Conservation (phyloP, 2,797 vertebrate species). For the Sitta carolinensis region DNA sequence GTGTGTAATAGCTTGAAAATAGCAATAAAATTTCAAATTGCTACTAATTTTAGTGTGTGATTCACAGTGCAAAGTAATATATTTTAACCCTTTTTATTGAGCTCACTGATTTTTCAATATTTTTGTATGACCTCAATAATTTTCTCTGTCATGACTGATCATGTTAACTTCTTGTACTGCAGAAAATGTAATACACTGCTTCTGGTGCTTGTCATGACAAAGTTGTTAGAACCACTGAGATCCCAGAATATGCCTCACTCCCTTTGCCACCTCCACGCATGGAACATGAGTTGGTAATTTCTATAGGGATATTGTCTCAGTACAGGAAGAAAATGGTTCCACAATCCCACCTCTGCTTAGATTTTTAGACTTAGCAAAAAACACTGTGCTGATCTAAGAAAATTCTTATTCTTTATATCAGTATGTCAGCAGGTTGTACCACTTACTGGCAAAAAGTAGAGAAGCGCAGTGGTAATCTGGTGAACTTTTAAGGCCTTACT, state of each 20-base stretch:
- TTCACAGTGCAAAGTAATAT: not conserved
- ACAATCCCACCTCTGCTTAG: not conserved
- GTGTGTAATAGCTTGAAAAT: constrained; percentile 1
- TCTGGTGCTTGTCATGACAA: not conserved
- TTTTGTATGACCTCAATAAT: not conserved
- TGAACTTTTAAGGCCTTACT: constrained; percentile 48
- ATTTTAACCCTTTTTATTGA: not conserved
- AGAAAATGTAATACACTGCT: not conserved
- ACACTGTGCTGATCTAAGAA: constrained; percentile 47
- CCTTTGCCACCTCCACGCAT: not conserved
- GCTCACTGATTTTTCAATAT: not conserved
- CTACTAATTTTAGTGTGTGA: not conserved
- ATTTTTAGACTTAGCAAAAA: not conserved
- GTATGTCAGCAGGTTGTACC: constrained; percentile 32
- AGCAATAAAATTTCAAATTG: constrained; percentile 6
- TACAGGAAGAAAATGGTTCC: not conserved
- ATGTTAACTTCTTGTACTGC: not conserved
- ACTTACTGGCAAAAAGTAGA: constrained; percentile 40
- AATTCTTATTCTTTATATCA: constrained; percentile 52
- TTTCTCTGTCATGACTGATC: not conserved
- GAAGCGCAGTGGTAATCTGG: constrained; percentile 30
- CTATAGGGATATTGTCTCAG: not conserved
- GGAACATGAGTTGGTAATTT: not conserved
- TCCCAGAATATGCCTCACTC: not conserved
- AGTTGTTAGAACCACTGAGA: not conserved